Base-by-base conservation (phyloP, 2,888 invertebrate species). In the Heliconius ethilla region DNA sequence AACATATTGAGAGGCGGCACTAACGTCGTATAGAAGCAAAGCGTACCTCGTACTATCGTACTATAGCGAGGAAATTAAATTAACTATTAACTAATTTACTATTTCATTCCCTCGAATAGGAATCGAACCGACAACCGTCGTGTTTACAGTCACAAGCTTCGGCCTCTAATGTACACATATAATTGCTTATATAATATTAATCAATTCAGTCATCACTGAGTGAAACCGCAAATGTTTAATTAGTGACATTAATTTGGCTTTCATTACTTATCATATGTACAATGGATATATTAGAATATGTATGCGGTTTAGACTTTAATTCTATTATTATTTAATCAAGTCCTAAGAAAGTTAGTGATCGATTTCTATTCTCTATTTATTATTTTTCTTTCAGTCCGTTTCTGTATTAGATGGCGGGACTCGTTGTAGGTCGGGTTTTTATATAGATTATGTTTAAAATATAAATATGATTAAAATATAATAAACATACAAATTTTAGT, bases 161-260 rank as follows among this genome's bases (percentile, higher is more conserved):
- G 22, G 10, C n/a, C 27, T 27, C 7, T 2, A 27, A 15, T 25
- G 11, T 37, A 40, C 37, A n/a, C 22, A 67, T 27, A 18, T 25
- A 37, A 13, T 40, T n/a, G n/a, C 1, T 27, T 15, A 69, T 45
- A 45, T 27, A 22, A 59, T 72, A 59, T 72, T 59, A 72, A 72
- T 72, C 59, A 59, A 72, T 37, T 72, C n/a, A 59, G 72, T 59
- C 33, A 59, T 72, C 33, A 59, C 59, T 59, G 33, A 37, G 15
- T 55, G 59, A 72, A 72, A 72, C 72, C 59, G 37, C 72, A 72
- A 72, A 72, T 59, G 72, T 72, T 59, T 72, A 72, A 72, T 72
- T 72, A 72, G n/a, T 59, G n/a, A 27, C n/a, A 37, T 29, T 59
- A 59, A 72, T 59, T 33, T 15, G 72, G 59, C 37, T 59, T 72